Evolutionary conservation across 2,797 vertebrate genomes (phyloP).

Genomic region (Trematomus bernacchii): DNA sequence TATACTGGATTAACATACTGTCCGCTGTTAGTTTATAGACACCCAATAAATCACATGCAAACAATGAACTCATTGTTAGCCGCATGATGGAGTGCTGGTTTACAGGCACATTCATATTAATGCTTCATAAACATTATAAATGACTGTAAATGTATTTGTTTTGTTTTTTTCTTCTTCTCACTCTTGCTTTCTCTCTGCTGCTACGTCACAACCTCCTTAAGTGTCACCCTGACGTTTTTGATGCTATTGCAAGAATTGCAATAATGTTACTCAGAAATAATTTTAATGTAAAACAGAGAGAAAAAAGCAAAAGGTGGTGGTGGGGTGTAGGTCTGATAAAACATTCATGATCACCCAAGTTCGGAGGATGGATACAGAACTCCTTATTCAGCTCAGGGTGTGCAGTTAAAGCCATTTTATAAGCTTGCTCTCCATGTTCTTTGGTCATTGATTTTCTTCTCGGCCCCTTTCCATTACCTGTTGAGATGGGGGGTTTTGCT

Average conservation of each 20-base stretch:
- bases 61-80: slow-evolving; percentile 78
- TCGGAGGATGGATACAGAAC: slow-evolving; percentile 62
- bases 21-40: slow-evolving; percentile 75
- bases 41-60: slow-evolving; percentile 75
- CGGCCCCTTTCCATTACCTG: slow-evolving; percentile 84
- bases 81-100: slow-evolving; percentile 73
- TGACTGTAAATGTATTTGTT: slow-evolving; percentile 61
- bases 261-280: slow-evolving; percentile 49
- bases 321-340: slow-evolving; percentile 51
- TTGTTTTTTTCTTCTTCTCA: background rate
- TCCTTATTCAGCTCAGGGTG: slow-evolving; percentile 71
- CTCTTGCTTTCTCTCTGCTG: slow-evolving; percentile 20
- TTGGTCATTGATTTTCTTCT: slow-evolving; percentile 83
- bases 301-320: slow-evolving; percentile 29
- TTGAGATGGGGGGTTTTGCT: slow-evolving; percentile 78
- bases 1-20: slow-evolving; percentile 82
- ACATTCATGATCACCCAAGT: slow-evolving; percentile 67
- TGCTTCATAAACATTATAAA: slow-evolving; percentile 80
- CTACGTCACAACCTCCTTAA: slow-evolving; percentile 61
- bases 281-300: slow-evolving; percentile 24
- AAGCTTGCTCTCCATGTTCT: slow-evolving; percentile 77
- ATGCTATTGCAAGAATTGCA: slow-evolving; percentile 61
- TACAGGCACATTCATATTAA: slow-evolving; percentile 78
- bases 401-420: slow-evolving; percentile 80
- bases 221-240: slow-evolving; percentile 49